Evolutionary conservation across 2,113 vertebrate genomes (phyloP).

Genomic region (Etheostoma cragini): DNA sequence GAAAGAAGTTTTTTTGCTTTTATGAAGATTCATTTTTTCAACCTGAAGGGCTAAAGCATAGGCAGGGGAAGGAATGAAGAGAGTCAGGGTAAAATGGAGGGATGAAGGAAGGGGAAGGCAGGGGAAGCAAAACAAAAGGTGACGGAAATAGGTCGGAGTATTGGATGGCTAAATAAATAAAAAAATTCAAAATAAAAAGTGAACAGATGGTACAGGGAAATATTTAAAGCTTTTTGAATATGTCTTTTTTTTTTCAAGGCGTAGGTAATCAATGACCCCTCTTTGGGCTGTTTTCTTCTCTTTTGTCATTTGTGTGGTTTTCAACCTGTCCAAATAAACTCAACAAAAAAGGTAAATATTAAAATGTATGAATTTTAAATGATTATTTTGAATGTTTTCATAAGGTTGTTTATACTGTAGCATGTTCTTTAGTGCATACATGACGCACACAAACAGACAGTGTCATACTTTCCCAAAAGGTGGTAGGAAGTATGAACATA

Average conservation of each 20-base stretch:
- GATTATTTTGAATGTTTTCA: neutral
- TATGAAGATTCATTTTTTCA: conserved; percentile 78
- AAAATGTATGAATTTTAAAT: no score
- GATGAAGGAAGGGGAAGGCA: conserved; percentile 33
- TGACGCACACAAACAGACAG: conserved; percentile 27
- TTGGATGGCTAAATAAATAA: neutral
- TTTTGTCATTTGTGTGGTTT: neutral
- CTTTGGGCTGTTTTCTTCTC: neutral
- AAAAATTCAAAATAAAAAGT: neutral
- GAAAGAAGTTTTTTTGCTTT: conserved; percentile 67
- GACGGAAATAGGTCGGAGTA: neutral
- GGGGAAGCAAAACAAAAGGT: conserved; percentile 7
- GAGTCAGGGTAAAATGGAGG: conserved; percentile 20
- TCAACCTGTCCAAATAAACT: conserved; percentile 1
- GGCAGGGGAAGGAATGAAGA: conserved; percentile 17
- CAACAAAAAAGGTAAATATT: neutral
- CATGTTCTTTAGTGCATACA: neutral
- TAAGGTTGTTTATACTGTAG: neutral
- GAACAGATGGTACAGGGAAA: neutral
- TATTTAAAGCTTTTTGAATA: neutral
- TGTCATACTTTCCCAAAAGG: conserved; percentile 29
- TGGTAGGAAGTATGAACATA: conserved; percentile 24
- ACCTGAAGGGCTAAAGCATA: conserved; percentile 60
- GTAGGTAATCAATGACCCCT: neutral
- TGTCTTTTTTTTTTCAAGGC: neutral